Percentiles rank a stretch among this genome's conserved stretches.
phyloP scores from a whole-genome alignment of 2,888 invertebrate genomes.

The Drosophila fungiperda region DNA sequence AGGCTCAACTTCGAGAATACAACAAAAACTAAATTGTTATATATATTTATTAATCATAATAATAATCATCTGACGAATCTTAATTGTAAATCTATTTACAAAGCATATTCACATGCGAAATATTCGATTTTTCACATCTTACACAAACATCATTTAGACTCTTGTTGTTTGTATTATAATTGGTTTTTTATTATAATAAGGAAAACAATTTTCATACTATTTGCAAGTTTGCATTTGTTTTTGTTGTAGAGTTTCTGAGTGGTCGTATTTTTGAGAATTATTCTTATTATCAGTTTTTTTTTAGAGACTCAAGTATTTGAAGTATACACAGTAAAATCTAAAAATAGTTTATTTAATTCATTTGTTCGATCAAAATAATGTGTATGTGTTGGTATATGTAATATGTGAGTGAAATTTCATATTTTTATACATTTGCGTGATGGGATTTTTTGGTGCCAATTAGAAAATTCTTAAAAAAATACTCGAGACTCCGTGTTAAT shows the following conservation, averaged over 20 bases:
- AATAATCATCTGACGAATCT: slow-evolving; percentile 24
- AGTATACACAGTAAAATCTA: slow-evolving; percentile 22
- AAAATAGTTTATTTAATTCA: slow-evolving; percentile 7
- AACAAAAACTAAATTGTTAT: slow-evolving; percentile 4
- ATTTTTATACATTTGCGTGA: slow-evolving; percentile 3
- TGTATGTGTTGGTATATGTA: neutral
- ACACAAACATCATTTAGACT: slow-evolving; percentile 37
- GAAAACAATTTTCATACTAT: slow-evolving; percentile 36
- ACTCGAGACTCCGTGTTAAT: slow-evolving; percentile 77
- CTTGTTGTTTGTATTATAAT: slow-evolving; percentile 9
- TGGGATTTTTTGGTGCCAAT: slow-evolving; percentile 34
- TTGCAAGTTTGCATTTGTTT: slow-evolving; percentile 63
- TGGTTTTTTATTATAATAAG: slow-evolving; percentile 4
- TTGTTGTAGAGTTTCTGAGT: slow-evolving; percentile 30
- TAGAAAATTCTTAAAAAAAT: slow-evolving; percentile 60
- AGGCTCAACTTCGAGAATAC: slow-evolving; percentile 72
- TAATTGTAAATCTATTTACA: slow-evolving; percentile 54
- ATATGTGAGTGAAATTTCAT: slow-evolving; percentile 19
- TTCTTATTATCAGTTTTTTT: slow-evolving; percentile 47
- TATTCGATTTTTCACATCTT: slow-evolving; percentile 54
- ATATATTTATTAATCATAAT: slow-evolving; percentile 2
- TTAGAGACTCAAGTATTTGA: slow-evolving; percentile 75
- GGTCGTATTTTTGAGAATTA: slow-evolving; percentile 74
- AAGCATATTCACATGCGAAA: slow-evolving; percentile 47
- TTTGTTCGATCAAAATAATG: slow-evolving; percentile 18